phyloP scores from a whole-genome alignment of 2,888 invertebrate genomes.

The Podabrus alpinus region DNA sequence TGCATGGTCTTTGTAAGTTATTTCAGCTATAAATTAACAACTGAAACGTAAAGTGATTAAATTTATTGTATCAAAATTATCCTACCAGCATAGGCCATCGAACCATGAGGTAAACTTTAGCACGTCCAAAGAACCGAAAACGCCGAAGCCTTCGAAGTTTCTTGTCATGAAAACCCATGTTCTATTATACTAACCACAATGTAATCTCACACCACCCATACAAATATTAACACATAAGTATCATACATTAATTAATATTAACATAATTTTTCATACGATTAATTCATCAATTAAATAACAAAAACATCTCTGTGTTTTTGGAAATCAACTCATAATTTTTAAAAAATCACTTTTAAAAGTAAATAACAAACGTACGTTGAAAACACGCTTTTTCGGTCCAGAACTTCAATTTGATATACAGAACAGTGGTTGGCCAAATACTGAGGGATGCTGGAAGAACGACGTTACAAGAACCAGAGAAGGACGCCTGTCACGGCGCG shows the following conservation, averaged over 20 bases:
- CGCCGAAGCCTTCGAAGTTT: slow-evolving; percentile 60
- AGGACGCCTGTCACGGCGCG: slow-evolving; percentile 28
- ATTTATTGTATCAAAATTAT: slow-evolving; percentile 25
- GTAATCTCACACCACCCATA: background rate
- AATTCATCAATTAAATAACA: background rate
- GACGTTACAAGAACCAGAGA: slow-evolving; percentile 18
- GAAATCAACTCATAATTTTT: background rate
- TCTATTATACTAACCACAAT: background rate
- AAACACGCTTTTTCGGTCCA: slow-evolving; percentile 14
- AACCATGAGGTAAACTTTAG: slow-evolving; percentile 64
- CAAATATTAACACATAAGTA: background rate
- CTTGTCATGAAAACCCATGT: slow-evolving; percentile 60
- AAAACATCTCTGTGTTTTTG: background rate
- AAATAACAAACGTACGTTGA: background rate
- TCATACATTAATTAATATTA: background rate
- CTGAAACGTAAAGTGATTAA: slow-evolving; percentile 19
- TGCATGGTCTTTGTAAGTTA: slow-evolving; percentile 26
- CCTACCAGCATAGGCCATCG: slow-evolving; percentile 65
- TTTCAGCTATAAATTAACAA: slow-evolving; percentile 24
- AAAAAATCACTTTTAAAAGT: background rate
- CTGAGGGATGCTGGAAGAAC: slow-evolving; percentile 33
- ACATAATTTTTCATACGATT: background rate
- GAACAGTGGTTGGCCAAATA: slow-evolving; percentile 29
- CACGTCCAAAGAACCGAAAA: slow-evolving; percentile 64
- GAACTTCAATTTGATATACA: slow-evolving; percentile 8